These are phyloP conservation scores for Drymonia ruficornis DNA, from an alignment of 2,888 invertebrate genomes.

Conservation along the genomic window DNA sequence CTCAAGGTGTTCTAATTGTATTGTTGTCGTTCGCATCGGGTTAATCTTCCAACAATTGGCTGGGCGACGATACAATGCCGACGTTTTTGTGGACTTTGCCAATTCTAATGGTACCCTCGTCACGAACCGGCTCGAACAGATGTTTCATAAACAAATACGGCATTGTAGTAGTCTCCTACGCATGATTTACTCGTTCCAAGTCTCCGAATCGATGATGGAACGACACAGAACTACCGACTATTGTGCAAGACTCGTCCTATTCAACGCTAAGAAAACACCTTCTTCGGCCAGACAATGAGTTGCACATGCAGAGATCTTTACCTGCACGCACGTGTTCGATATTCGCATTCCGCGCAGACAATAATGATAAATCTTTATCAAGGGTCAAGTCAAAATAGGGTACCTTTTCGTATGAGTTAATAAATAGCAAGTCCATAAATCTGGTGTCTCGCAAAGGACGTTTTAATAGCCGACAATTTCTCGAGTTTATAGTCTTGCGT, in stretches of 20 bases:
- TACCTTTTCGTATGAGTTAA: conserved; percentile 44
- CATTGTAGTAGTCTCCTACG: conserved; percentile 74
- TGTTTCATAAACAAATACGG: conserved; percentile 77
- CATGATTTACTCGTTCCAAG: conserved; percentile 72
- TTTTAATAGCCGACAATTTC: conserved; percentile 62
- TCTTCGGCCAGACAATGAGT: conserved; percentile 69
- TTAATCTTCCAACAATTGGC: conserved; percentile 79
- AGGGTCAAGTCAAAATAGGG: conserved; percentile 38
- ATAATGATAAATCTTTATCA: conserved; percentile 51
- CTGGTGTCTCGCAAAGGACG: conserved; percentile 55
- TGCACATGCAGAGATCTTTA: conserved; percentile 76
- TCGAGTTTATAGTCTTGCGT: conserved; percentile 52
- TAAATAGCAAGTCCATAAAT: conserved; percentile 49
- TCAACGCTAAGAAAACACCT: conserved; percentile 70
- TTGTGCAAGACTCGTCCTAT: conserved; percentile 76
- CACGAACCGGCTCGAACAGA: conserved; percentile 62
- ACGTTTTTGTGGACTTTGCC: conserved; percentile 67
- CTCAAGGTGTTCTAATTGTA: conserved; percentile 75
- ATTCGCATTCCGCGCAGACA: conserved; percentile 66
- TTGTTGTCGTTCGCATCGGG: conserved; percentile 72
- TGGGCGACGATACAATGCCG: conserved; percentile 65
- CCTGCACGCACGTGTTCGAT: conserved; percentile 82
- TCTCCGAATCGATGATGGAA: conserved; percentile 72
- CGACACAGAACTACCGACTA: conserved; percentile 61
- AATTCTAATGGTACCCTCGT: conserved; percentile 61